Percentiles rank a stretch among this genome's conserved stretches.
phyloP scores from a whole-genome alignment of 2,797 vertebrate species.

The Carcharodon carcharias region DNA sequence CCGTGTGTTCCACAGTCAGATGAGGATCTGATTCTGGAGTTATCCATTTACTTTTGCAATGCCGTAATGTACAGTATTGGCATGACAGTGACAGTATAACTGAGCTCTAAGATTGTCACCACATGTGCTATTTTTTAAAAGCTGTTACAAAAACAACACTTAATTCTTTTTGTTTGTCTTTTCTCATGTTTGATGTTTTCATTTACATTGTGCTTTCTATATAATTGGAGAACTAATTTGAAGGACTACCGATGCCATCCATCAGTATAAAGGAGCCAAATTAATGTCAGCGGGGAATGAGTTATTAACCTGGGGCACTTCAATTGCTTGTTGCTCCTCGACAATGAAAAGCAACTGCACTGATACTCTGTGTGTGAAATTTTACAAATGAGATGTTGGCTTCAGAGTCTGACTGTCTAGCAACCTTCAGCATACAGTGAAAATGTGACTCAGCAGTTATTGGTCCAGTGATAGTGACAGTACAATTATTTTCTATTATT shows the following conservation, averaged over 20 bases:
- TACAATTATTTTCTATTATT: constrained; percentile 21
- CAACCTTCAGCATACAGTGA: background rate
- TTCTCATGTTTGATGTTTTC: background rate
- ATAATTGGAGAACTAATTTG: background rate
- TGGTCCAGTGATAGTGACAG: background rate
- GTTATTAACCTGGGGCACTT: background rate
- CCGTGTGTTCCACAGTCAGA: background rate
- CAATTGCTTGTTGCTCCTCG: background rate
- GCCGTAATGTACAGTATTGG: background rate
- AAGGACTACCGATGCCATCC: background rate
- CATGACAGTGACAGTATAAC: background rate
- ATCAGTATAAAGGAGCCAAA: background rate
- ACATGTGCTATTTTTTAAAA: background rate
- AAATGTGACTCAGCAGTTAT: background rate
- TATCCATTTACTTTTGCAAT: background rate
- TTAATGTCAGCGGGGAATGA: background rate
- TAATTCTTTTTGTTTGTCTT: background rate
- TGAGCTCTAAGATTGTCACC: background rate
- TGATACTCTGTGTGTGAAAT: constrained; percentile 18
- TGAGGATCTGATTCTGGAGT: background rate
- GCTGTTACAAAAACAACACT: background rate
- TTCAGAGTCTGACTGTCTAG: background rate
- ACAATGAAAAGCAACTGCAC: constrained; percentile 15
- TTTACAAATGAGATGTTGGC: constrained; percentile 17
- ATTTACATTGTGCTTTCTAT: background rate